Evolutionary conservation across 2,797 vertebrate species (phyloP), one percentile per base, ranked within the genome.

Genomic region (Cottoperca gobio): DNA sequence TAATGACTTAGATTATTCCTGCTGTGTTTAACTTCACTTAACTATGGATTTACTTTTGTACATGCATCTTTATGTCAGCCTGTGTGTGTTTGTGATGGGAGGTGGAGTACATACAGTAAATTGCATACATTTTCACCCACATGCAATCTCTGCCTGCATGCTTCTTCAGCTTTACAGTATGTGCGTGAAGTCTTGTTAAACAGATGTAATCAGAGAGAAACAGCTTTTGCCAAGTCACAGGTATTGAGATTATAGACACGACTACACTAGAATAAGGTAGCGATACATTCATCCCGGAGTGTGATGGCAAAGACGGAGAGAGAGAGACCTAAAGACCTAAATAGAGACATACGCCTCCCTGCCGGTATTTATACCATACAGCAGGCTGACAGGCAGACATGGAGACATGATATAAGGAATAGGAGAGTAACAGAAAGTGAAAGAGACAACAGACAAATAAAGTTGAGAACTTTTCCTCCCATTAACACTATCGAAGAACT

Each of bases 1-100:
- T 76, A 87, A 81, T 78, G 50, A 68, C 24, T 79, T 10, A 48
- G 45, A 79, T 65, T 80, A 79, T 69, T 78, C 67, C 62, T 73
- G 42, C 70, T 55, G 16, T 13, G 46, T 48, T 64, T 70, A 71
- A 75, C 39, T 74, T 73, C 68, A 78, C 67, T 81, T 73, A 85
- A 65, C 66, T 16, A 8, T 66, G 55, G 76, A 72, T 69, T 63
- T 65, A 46, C 24, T 39, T 78, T 39, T 72, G 10, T 67, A 43
- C 42, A 74, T 78, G 54, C 48, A 60, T 75, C 12, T 24, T 59
- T 40, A 21, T 79, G 28, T 79, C 43, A 12, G 43, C 6, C 19
- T 59, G 14, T 42, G 49, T 23, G 59, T 53, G 49, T 53, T 60
- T 62, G 31, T 39, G 31, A 24, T 46, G 2, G 2, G 1, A 16